A percentile compares a stretch with the other conserved stretches of the same genome.
Conservation (phyloP, 2,113 vertebrate genomes). For the Setophaga petechia region DNA sequence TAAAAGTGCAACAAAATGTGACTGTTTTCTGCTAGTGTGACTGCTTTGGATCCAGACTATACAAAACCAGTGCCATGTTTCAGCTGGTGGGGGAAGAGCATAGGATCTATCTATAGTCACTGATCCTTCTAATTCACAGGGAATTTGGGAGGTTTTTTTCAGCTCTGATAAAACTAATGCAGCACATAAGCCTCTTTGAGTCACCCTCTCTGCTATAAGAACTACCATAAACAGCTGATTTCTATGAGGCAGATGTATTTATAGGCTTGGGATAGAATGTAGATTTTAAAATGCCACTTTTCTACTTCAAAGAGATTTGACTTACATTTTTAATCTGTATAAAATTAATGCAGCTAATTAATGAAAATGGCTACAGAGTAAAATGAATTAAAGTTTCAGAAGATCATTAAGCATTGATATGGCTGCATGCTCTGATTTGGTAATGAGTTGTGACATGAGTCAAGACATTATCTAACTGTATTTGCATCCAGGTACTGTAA, state of each 20-base stretch:
- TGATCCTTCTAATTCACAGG: slow-evolving; percentile 24
- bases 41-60: background rate
- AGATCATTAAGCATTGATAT: background rate
- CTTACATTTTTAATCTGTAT: slow-evolving; percentile 19
- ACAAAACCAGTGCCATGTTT: background rate
- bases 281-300: slow-evolving; percentile 34
- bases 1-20: background rate
- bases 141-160: background rate
- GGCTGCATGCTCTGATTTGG: background rate
- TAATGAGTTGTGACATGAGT: background rate
- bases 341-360: slow-evolving; percentile 43
- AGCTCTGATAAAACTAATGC: slow-evolving; percentile 46
- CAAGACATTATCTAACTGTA: background rate
- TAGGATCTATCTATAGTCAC: slow-evolving; percentile 11
- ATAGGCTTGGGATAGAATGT: slow-evolving; percentile 31
- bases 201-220: slow-evolving; percentile 46
- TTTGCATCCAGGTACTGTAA: background rate
- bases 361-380: background rate
- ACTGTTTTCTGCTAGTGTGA: background rate
- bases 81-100: background rate
- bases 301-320: background rate
- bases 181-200: slow-evolving; percentile 50
- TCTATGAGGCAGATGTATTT: slow-evolving; percentile 43
- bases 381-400: slow-evolving; percentile 30
- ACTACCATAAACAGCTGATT: slow-evolving; percentile 49